A percentile compares a stretch with the other conserved stretches of the same genome.
Conservation (phyloP, 2,888 invertebrate genomes). For the Drosophila neonasuta region DNA sequence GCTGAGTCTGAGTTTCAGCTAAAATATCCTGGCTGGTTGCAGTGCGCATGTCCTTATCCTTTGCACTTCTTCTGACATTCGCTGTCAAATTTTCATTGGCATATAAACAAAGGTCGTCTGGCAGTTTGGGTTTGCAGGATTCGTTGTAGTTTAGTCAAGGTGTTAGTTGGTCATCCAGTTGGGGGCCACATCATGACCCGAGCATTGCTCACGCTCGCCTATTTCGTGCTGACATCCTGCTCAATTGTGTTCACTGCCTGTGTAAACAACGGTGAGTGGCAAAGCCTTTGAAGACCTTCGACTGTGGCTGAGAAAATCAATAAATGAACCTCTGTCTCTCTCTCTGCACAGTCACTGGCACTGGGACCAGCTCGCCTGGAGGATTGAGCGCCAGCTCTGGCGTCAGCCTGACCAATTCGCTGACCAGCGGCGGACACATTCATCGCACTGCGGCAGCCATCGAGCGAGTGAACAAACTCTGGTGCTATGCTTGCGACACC, state of each 20-base stretch:
- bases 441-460: conserved; percentile 92
- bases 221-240: conserved; percentile 58
- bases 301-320: conserved; percentile 51
- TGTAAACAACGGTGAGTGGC: conserved; percentile 56
- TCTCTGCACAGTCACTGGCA: conserved; percentile 54
- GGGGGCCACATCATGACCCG: conserved; percentile 55
- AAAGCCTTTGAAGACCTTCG: conserved; percentile 32
- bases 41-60: conserved; percentile 53
- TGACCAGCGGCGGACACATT: conserved; percentile 83
- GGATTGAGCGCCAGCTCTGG: conserved; percentile 73
- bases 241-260: conserved; percentile 70
- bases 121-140: neutral
- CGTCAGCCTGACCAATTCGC: conserved; percentile 71
- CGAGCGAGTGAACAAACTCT: conserved; percentile 89
- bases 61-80: conserved; percentile 41
- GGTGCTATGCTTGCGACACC: conserved; percentile 91
- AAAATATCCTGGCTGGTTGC: neutral
- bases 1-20: no score
- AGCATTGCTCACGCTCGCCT: conserved; percentile 55
- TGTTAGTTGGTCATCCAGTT: conserved; percentile 14
- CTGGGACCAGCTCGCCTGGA: conserved; percentile 62
- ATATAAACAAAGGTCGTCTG: conserved; percentile 53
- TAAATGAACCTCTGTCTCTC: conserved; percentile 24
- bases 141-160: conserved; percentile 15
- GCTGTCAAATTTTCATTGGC: conserved; percentile 10